Evolutionary conservation across 2,797 vertebrate species (phyloP).

Genomic region (Phrynocephalus vlangalii): DNA sequence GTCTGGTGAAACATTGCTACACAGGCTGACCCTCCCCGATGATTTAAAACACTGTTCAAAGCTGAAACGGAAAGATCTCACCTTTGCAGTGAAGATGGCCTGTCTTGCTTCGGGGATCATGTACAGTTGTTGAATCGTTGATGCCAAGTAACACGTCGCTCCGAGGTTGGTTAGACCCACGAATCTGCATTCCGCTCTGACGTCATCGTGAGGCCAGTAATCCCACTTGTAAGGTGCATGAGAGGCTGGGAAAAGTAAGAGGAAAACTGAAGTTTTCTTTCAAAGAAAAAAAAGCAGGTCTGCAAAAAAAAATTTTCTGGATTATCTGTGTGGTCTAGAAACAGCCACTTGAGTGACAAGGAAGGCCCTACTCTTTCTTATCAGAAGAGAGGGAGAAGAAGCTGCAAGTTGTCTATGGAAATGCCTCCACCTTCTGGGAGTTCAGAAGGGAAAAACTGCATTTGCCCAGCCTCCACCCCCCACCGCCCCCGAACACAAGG

Average conservation of each 20-base stretch:
- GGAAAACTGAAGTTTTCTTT: neutral
- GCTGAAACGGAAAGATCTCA: slow-evolving; percentile 58
- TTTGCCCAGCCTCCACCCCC: neutral
- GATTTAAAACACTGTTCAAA: neutral
- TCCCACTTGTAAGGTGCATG: slow-evolving; percentile 99
- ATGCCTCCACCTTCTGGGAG: neutral
- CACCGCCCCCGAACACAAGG: neutral
- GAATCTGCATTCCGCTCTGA: slow-evolving; percentile 95
- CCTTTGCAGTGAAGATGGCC: slow-evolving; percentile 98
- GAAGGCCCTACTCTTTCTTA: neutral
- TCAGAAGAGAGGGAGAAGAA: neutral
- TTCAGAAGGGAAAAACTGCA: neutral
- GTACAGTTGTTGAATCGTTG: slow-evolving; percentile 98
- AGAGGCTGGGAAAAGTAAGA: slow-evolving; percentile 80
- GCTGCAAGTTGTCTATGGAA: neutral
- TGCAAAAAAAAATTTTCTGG: neutral
- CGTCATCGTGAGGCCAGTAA: slow-evolving; percentile 98
- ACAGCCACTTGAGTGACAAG: neutral
- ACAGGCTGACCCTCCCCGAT: neutral
- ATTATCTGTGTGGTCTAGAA: neutral
- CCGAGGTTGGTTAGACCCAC: slow-evolving; percentile 97
- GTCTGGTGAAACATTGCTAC: neutral
- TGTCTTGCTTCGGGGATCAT: slow-evolving; percentile 99
- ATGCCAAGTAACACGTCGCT: slow-evolving; percentile 97
- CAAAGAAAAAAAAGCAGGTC: neutral